phyloP scores from a whole-genome alignment of 2,888 invertebrate species.

The Luperina nickerlii region DNA sequence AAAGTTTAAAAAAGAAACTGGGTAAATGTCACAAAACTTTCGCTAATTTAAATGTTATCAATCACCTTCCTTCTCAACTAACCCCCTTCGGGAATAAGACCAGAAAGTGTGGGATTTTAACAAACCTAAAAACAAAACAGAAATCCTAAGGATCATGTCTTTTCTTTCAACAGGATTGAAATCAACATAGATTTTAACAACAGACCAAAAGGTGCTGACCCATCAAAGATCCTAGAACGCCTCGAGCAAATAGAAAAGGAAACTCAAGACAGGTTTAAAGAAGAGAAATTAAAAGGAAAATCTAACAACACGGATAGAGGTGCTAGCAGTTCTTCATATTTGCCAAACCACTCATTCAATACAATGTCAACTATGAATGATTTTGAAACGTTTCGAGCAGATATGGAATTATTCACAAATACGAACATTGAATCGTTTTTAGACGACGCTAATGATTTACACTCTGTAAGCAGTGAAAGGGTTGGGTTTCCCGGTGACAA shows the following conservation, averaged over 20 bases:
- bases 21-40: constrained; percentile 70
- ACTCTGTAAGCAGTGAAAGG: constrained; percentile 53
- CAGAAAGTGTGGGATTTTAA: no score
- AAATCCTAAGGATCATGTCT: neutral
- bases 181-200: constrained; percentile 82
- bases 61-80: neutral
- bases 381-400: constrained; percentile 68
- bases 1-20: constrained; percentile 83
- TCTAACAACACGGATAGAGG: constrained; percentile 15
- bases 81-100: neutral
- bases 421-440: constrained; percentile 43
- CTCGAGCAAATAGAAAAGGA: constrained; percentile 85
- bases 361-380: constrained; percentile 66
- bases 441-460: constrained; percentile 45
- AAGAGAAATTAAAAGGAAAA: constrained; percentile 57
- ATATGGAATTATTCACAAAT: constrained; percentile 31
- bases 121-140: neutral
- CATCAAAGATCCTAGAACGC: constrained; percentile 81
- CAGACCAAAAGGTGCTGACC: constrained; percentile 76
- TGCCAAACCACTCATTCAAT: constrained; percentile 51
- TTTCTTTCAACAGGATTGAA: constrained; percentile 79
- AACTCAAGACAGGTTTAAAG: constrained; percentile 79
- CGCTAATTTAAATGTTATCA: neutral
- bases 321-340: constrained; percentile 29
- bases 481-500: constrained; percentile 54